Evolutionary conservation across 2,113 vertebrate genomes (phyloP), one percentile per base, ranked within the genome.

Genomic region (Paramormyrops kingsleyae): DNA sequence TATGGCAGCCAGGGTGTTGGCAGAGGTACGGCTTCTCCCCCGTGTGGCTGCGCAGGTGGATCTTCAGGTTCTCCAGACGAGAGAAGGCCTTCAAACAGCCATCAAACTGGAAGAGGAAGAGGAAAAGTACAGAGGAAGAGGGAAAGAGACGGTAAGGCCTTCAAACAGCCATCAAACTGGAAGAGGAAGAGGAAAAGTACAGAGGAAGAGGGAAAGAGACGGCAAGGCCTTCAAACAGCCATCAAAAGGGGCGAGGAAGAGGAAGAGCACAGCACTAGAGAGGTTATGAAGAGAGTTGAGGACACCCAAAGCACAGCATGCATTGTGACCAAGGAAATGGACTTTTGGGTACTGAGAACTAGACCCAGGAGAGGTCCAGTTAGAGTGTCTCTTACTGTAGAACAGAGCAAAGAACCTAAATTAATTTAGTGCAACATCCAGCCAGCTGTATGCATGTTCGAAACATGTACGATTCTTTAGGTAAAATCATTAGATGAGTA

Each of bases 81-180:
- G 98, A 99, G 94, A 99, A 99, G 24, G 98, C 98, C 94, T 99
- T 99, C 92, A 97, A 97, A 95, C 99, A 99, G 92, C 98, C 97
- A 90, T 99, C 97, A 90, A 99, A 99, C 99, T 99, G 94, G 92
- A 39, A 93, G 90, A 93, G 62, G 91, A 91, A 52, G 50, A 52
- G 15, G 50, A 52, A 3, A 3, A 50, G 49, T 50, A 15, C 49
- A 50, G 49, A 50, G 49, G 49, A 50, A 50, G 49, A 50, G 49
- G 49, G 49, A 3, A 0, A 15, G 49, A 50, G 49, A 3, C 4
- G 2, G 49, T 15, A 50, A 50, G 49, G 0, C 49, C 49, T 50
- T 50, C 49, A 50, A 4, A 50, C 99, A 99, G 92, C 98, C 97
- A 91, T 99, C 97, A 90, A 99, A 99, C 99, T 99, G 94, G 92